Conservation (phyloP, 2,888 invertebrate species). For the Oegoconia quadripuncta region DNA sequence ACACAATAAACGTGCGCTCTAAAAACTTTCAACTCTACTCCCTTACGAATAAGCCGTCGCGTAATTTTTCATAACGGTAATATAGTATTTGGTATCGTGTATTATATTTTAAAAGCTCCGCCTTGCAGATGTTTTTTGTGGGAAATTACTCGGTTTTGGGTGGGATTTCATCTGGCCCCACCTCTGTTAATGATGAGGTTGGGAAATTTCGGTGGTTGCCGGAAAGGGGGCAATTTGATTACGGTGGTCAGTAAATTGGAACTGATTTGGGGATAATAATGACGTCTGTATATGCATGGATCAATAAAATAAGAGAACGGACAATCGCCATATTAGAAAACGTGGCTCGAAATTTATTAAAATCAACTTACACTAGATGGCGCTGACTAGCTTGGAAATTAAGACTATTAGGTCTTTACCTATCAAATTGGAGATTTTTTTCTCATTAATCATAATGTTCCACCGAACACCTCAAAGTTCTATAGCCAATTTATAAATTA, state of each 20-base stretch:
- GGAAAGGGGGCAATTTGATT: background rate
- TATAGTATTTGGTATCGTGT: background rate
- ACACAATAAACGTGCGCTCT: too few relatives aligned
- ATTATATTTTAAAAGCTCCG: background rate
- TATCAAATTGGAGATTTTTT: too few relatives aligned
- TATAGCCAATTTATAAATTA: too few relatives aligned
- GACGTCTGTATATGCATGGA: background rate
- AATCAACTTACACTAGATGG: too few relatives aligned
- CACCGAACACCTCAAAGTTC: too few relatives aligned
- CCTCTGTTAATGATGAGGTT: slow-evolving; percentile 5
- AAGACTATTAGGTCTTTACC: too few relatives aligned
- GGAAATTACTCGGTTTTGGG: slow-evolving; percentile 5
- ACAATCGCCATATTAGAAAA: too few relatives aligned
- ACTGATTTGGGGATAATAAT: background rate
- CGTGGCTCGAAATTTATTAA: too few relatives aligned
- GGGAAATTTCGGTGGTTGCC: background rate
- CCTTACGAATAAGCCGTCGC: background rate
- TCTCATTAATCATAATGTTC: too few relatives aligned
- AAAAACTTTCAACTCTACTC: too few relatives aligned
- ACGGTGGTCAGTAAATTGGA: background rate
- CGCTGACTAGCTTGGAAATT: too few relatives aligned
- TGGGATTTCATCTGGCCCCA: background rate
- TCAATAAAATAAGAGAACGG: background rate
- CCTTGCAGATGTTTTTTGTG: slow-evolving; percentile 2
- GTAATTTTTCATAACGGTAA: background rate